phyloP scores from a whole-genome alignment of 1,140 invertebrate species.

The Penaeus indicus region DNA sequence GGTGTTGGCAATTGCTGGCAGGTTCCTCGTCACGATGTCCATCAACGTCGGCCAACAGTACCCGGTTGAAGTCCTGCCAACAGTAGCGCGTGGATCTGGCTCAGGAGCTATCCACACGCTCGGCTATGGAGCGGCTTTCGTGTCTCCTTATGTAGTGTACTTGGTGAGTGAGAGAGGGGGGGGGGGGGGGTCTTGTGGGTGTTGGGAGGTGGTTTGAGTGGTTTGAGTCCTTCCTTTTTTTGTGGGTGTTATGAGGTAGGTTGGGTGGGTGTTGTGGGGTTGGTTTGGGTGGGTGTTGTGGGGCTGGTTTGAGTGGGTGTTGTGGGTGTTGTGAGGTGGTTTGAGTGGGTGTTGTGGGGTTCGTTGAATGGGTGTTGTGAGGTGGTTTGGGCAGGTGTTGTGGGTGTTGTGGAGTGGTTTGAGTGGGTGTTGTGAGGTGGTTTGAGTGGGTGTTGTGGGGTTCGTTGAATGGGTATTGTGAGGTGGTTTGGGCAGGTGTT shows the following conservation, averaged over 20 bases:
- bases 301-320: neutral
- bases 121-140: slow-evolving; percentile 16
- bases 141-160: slow-evolving; percentile 48
- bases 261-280: neutral
- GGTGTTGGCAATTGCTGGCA: slow-evolving; percentile 16
- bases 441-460: neutral
- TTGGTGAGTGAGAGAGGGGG: slow-evolving; percentile 21
- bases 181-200: neutral
- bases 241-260: neutral
- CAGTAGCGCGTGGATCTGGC: slow-evolving; percentile 35
- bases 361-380: neutral
- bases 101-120: slow-evolving; percentile 38
- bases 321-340: neutral
- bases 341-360: neutral
- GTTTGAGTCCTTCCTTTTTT: too few species aligned
- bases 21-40: slow-evolving; percentile 54
- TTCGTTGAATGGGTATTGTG: neutral
- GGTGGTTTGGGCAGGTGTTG: neutral
- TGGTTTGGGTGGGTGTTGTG: neutral
- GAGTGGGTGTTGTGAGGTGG: neutral
- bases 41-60: slow-evolving; percentile 56
- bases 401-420: neutral
- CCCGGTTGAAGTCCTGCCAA: slow-evolving; percentile 50
- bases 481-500: neutral
- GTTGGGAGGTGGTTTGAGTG: neutral